A percentile compares a stretch with the other conserved stretches of the same genome.
Conservation (phyloP, 1,140 invertebrate species). For the Doryteuthis pealeii region DNA sequence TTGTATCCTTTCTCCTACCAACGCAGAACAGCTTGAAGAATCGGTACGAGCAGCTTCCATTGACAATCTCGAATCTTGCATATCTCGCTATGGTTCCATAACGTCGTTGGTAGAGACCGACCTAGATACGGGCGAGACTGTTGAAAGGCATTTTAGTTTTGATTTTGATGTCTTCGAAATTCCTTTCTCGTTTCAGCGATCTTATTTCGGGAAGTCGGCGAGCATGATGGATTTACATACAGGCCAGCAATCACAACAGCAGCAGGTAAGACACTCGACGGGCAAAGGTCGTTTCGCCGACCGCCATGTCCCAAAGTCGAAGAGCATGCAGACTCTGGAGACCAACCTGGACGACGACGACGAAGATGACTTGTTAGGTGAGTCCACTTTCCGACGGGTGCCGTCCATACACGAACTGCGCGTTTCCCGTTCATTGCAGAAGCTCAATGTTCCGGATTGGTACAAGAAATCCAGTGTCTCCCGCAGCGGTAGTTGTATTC, state of each 20-base stretch:
- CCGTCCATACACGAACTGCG: slow-evolving; percentile 82
- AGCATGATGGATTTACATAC: slow-evolving; percentile 50
- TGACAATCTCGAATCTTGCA: slow-evolving; percentile 32
- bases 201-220: slow-evolving; percentile 39
- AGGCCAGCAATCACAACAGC: slow-evolving; percentile 22
- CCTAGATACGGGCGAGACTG: slow-evolving; percentile 39
- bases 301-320: slow-evolving; percentile 48
- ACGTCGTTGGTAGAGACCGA: slow-evolving; percentile 47
- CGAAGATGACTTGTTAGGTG: slow-evolving; percentile 28
- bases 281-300: slow-evolving; percentile 45
- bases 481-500: slow-evolving; percentile 45
- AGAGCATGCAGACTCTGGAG: slow-evolving; percentile 52
- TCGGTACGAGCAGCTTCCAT: slow-evolving; percentile 45
- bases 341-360: slow-evolving; percentile 49
- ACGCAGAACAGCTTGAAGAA: slow-evolving; percentile 35
- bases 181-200: slow-evolving; percentile 45
- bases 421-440: slow-evolving; percentile 86
- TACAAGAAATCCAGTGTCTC: slow-evolving; percentile 74
- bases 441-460: slow-evolving; percentile 93
- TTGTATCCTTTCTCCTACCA: slow-evolving; percentile 48
- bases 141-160: slow-evolving; percentile 30
- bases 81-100: slow-evolving; percentile 40
- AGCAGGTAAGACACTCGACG: slow-evolving; percentile 24
- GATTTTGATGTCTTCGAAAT: slow-evolving; percentile 47
- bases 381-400: slow-evolving; percentile 71